Evolutionary conservation across 2,113 vertebrate genomes (phyloP).

Genomic region (Atrichornis clamosus): DNA sequence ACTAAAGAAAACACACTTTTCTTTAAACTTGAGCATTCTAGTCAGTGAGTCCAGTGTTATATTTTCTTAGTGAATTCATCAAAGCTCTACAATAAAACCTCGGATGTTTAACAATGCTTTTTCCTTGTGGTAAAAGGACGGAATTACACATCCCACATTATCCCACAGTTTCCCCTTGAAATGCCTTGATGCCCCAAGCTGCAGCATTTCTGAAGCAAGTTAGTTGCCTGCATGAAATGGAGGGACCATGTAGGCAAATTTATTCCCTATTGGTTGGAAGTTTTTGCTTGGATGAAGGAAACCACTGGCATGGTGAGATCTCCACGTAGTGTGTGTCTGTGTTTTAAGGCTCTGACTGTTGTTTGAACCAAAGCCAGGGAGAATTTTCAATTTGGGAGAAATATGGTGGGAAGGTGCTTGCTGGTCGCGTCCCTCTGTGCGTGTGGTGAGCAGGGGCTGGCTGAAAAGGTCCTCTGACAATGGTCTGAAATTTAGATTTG

Average conservation of each 20-base stretch:
- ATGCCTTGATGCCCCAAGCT: neutral
- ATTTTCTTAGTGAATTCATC: neutral
- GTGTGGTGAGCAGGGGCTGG: rapidly evolving
- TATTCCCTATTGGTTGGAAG: neutral
- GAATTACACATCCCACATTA: neutral
- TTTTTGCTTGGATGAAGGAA: neutral
- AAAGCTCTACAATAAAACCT: neutral
- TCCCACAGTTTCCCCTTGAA: neutral
- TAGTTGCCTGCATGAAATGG: neutral
- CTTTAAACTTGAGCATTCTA: neutral
- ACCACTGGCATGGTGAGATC: neutral
- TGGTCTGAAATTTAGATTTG: neutral
- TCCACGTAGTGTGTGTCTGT: neutral
- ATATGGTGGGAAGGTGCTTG: rapidly evolving
- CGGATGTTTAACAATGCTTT: neutral
- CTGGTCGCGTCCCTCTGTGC: rapidly evolving
- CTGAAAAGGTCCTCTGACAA: neutral
- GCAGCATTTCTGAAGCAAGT: neutral
- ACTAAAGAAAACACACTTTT: neutral
- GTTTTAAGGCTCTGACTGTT: neutral
- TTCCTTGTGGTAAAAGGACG: neutral
- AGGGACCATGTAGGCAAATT: neutral
- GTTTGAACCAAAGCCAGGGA: neutral
- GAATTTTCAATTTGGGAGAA: neutral
- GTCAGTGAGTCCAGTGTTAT: neutral